phyloP scores from a whole-genome alignment of 2,113 vertebrate species.

The Mus pahari region DNA sequence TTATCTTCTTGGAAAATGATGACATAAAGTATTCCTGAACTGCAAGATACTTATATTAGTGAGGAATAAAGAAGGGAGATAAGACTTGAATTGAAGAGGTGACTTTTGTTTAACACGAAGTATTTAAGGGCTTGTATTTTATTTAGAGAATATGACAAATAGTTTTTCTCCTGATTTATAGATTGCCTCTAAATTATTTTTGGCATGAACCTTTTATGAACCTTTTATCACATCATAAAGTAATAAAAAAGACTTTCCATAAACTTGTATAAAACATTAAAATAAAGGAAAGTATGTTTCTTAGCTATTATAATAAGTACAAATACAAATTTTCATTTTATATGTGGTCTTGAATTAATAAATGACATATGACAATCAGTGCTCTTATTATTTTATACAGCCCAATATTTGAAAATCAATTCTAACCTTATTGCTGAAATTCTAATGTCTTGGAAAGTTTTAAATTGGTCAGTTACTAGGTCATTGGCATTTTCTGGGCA shows the following conservation, averaged over 20 bases:
- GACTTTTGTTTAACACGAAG: background rate
- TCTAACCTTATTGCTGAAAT: background rate
- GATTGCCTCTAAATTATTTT: background rate
- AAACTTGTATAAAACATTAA: background rate
- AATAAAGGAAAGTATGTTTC: background rate
- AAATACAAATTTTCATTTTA: background rate
- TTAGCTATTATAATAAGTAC: background rate
- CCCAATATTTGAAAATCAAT: background rate
- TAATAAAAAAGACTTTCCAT: background rate
- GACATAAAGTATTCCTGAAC: background rate
- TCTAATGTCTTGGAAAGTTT: background rate
- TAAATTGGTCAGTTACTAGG: background rate
- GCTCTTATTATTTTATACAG: background rate
- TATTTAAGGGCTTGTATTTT: background rate
- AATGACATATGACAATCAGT: rapidly evolving
- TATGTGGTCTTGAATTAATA: background rate
- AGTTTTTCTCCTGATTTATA: background rate
- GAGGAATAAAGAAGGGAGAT: background rate
- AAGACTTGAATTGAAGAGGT: background rate
- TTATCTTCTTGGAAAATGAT: background rate
- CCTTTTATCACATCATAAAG: background rate
- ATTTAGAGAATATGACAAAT: constrained; percentile 19
- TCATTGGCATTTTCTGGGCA: background rate
- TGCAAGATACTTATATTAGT: background rate
- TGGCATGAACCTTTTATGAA: background rate